Conservation (phyloP, 1,140 invertebrate species). For the Nixonia krombeini region DNA sequence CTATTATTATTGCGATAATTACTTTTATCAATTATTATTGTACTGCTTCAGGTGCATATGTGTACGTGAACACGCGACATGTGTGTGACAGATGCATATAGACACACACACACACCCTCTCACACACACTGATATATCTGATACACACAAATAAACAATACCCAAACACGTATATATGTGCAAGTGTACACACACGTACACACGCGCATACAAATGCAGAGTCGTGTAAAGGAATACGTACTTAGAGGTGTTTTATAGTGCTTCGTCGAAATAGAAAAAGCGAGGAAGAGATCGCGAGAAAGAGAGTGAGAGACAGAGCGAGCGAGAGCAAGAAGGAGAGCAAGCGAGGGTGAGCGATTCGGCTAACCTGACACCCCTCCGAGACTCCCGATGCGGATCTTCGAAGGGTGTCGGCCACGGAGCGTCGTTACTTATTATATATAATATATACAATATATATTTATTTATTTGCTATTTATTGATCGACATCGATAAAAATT, state of each 20-base stretch:
- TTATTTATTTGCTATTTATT: slow-evolving; percentile 58
- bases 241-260: slow-evolving; percentile 47
- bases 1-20: no score
- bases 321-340: slow-evolving; percentile 19
- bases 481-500: slow-evolving; percentile 51
- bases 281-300: no score
- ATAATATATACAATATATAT: slow-evolving; percentile 50
- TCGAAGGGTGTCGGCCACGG: slow-evolving; percentile 29
- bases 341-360: slow-evolving; percentile 14
- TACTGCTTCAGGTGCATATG: slow-evolving; percentile 50
- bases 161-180: slow-evolving; percentile 18
- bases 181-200: slow-evolving; percentile 25
- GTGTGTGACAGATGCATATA: no score
- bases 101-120: no score
- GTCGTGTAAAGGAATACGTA: slow-evolving; percentile 52
- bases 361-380: slow-evolving; percentile 29
- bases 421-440: slow-evolving; percentile 39
- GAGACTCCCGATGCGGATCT: slow-evolving; percentile 21
- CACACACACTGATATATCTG: no score
- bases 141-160: no score
- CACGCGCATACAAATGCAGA: slow-evolving; percentile 38
- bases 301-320: no score
- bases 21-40: slow-evolving; percentile 45
- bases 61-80: slow-evolving; percentile 13
- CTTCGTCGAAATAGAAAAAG: slow-evolving; percentile 47